phyloP scores from a whole-genome alignment of 1,140 invertebrate genomes.

The Zaprionus taronus region DNA sequence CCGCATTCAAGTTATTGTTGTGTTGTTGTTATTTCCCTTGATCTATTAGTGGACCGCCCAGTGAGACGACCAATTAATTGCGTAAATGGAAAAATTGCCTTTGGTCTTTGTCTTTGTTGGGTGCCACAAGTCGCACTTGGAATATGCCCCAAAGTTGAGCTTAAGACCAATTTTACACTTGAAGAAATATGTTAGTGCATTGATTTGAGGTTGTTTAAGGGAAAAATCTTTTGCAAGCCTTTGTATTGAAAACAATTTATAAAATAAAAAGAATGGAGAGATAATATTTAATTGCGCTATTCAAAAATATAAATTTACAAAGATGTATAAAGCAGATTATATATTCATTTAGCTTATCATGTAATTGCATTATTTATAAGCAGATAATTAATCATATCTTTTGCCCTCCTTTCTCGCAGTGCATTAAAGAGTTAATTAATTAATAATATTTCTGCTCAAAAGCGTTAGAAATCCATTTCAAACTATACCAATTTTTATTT shows the following conservation, averaged over 20 bases:
- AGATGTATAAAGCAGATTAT: too few relatives aligned
- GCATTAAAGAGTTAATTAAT: constrained; percentile 61
- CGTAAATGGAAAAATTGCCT: constrained; percentile 81
- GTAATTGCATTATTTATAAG: neutral
- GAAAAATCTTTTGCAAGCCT: too few relatives aligned
- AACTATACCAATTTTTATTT: constrained; percentile 77
- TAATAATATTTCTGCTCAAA: constrained; percentile 63
- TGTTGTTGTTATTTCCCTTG: constrained; percentile 32
- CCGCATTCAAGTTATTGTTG: constrained; percentile 50
- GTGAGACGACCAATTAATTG: constrained; percentile 75
- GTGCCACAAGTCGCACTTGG: constrained; percentile 77
- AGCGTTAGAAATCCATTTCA: constrained; percentile 63
- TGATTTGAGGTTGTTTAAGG: neutral
- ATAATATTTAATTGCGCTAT: too few relatives aligned
- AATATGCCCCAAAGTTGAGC: constrained; percentile 1
- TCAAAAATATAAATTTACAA: too few relatives aligned
- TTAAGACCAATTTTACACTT: constrained; percentile 31
- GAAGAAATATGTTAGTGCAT: constrained; percentile 27
- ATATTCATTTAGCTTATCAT: neutral
- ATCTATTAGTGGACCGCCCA: constrained; percentile 75
- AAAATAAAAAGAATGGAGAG: too few relatives aligned
- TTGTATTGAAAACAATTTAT: too few relatives aligned
- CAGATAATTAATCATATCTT: neutral
- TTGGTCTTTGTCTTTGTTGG: constrained; percentile 69
- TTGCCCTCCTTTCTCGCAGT: constrained; percentile 33